These are phyloP conservation scores for Athene noctua DNA, from an alignment of 2,113 vertebrate species.

Conservation along the genomic window DNA sequence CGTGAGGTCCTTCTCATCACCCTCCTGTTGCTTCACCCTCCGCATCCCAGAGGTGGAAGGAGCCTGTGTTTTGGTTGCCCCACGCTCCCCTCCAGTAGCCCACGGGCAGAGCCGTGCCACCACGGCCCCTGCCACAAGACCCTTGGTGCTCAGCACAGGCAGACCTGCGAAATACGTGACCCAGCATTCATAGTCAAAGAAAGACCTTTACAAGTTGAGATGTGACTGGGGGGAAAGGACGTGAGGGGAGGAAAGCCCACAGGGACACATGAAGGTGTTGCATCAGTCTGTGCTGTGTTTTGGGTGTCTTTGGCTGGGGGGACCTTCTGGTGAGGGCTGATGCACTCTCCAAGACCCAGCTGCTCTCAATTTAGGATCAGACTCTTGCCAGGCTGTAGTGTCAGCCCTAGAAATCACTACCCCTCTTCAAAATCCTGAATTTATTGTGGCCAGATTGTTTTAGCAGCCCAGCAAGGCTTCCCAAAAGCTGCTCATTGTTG, in stretches of 20 bases:
- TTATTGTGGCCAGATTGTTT: not conserved
- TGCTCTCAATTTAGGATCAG: not conserved
- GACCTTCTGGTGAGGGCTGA: not conserved
- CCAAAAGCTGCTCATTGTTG: fast-evolving
- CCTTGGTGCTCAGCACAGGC: not conserved
- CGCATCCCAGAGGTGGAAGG: not conserved
- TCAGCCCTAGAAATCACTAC: not conserved
- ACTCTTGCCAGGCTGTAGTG: not conserved
- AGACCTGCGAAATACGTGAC: not conserved
- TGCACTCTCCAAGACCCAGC: not conserved
- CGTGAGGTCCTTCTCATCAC: not conserved
- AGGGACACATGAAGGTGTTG: fast-evolving
- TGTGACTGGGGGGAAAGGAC: fast-evolving
- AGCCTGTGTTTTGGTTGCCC: not conserved
- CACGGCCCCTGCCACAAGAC: fast-evolving
- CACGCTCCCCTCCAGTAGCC: not conserved
- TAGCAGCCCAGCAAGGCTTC: not conserved
- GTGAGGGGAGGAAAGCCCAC: fast-evolving
- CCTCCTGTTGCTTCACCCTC: not conserved
- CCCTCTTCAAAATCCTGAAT: not conserved
- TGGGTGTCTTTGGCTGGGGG: not conserved
- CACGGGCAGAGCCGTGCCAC: fast-evolving
- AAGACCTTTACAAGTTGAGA: not conserved
- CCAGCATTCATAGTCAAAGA: not conserved
- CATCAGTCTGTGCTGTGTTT: fast-evolving